These are phyloP conservation scores for Aphelinus atriplicis DNA, from an alignment of 1,140 invertebrate genomes.

Conservation along the genomic window DNA sequence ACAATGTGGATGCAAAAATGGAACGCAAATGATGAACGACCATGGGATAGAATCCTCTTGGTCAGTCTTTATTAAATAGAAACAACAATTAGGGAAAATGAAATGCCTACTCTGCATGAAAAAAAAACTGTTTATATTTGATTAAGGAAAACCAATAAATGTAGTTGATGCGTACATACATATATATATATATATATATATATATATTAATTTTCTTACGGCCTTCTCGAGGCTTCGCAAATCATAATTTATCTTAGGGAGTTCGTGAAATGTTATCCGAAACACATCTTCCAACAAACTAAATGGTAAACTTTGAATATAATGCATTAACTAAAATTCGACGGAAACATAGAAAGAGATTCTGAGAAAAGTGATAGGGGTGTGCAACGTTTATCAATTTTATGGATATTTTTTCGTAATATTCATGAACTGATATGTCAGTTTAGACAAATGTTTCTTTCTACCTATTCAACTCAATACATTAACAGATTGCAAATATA, in stretches of 20 bases:
- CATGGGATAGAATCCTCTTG: background rate
- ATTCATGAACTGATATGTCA: too few species aligned
- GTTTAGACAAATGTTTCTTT: constrained; percentile 31
- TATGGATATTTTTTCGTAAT: too few species aligned
- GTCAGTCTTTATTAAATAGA: constrained; percentile 17
- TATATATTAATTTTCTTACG: constrained; percentile 37
- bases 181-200: background rate
- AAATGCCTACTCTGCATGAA: constrained; percentile 34
- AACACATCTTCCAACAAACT: constrained; percentile 7
- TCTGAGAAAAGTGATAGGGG: background rate
- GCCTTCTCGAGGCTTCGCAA: constrained; percentile 28
- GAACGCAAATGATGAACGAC: background rate
- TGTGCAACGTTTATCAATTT: too few species aligned
- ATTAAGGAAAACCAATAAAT: constrained; percentile 15
- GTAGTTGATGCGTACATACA: constrained; percentile 1
- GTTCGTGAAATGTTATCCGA: constrained; percentile 20
- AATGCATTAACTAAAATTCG: background rate
- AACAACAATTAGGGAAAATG: constrained; percentile 6
- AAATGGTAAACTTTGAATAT: constrained; percentile 1
- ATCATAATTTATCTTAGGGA: constrained; percentile 18
- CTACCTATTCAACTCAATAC: too few species aligned
- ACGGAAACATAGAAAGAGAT: constrained; percentile 8
- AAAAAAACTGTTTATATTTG: constrained; percentile 20
- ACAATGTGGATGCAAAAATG: background rate
- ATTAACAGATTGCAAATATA: too few species aligned